phyloP scores from a whole-genome alignment of 2,113 vertebrate species.

The Anser cygnoides region DNA sequence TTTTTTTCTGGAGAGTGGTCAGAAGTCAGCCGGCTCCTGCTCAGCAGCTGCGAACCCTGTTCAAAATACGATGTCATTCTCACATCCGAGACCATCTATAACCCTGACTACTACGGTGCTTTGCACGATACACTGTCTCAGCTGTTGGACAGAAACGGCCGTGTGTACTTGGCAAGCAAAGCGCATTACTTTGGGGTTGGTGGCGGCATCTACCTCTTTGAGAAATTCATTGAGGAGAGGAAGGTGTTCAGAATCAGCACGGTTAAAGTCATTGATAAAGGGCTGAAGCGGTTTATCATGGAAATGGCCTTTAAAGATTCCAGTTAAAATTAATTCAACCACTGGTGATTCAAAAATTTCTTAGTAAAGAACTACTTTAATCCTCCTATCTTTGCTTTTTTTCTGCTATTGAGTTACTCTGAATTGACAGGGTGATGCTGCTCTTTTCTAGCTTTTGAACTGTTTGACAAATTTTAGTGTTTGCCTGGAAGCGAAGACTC shows the following conservation, averaged over 20 bases:
- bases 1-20: slow-evolving; percentile 96
- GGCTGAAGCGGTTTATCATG: slow-evolving; percentile 88
- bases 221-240: slow-evolving; percentile 82
- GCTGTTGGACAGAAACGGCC: slow-evolving; percentile 80
- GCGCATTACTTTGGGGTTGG: slow-evolving; percentile 95
- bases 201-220: slow-evolving; percentile 88
- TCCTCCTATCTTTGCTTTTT: fast-evolving
- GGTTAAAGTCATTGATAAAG: slow-evolving; percentile 83
- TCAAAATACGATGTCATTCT: slow-evolving; percentile 89
- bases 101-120: slow-evolving; percentile 83
- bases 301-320: slow-evolving; percentile 81
- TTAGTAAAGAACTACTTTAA: not conserved
- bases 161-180: slow-evolving; percentile 90
- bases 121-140: slow-evolving; percentile 83
- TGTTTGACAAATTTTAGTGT: not conserved
- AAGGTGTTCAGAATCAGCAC: slow-evolving; percentile 78
- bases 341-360: not conserved
- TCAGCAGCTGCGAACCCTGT: slow-evolving; percentile 60
- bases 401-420: not conserved
- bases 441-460: not conserved
- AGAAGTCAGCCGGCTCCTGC: slow-evolving; percentile 81
- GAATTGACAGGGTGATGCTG: not conserved
- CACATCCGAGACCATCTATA: slow-evolving; percentile 96
- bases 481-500: not conserved
- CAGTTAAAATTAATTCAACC: slow-evolving; percentile 19